Evolutionary conservation across 2,113 vertebrate species (phyloP).

Genomic region (Tetrao urogallus): DNA sequence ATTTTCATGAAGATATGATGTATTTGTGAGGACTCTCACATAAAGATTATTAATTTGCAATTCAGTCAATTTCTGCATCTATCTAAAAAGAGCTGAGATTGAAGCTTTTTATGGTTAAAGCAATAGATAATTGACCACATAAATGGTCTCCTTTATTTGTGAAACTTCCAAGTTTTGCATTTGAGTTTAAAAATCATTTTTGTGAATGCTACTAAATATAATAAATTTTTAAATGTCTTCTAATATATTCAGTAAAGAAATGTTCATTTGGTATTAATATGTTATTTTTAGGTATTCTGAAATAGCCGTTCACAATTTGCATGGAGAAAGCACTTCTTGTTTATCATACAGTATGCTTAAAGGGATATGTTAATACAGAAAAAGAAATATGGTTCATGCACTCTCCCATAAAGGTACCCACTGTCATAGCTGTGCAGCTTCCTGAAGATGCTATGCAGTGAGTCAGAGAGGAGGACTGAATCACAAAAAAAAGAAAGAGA

Average conservation of each 20-base stretch:
- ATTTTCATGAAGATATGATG: not conserved
- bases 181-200: not conserved
- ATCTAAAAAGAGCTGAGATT: not conserved
- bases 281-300: not conserved
- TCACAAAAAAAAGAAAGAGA: fast-evolving
- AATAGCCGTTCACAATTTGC: not conserved
- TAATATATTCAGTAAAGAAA: not conserved
- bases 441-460: not conserved
- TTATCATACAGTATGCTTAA: not conserved
- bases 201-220: not conserved
- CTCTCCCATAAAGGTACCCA: not conserved
- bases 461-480: not conserved
- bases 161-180: not conserved
- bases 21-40: not conserved
- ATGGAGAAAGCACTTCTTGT: not conserved
- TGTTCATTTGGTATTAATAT: not conserved
- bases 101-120: not conserved
- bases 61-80: not conserved
- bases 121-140: fast-evolving
- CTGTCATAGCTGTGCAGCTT: not conserved
- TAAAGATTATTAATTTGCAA: not conserved
- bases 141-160: not conserved
- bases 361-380: not conserved
- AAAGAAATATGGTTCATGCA: not conserved
- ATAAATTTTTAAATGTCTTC: not conserved